Base-by-base conservation (phyloP, 1,140 invertebrate species). In the Saccostrea echinata region DNA sequence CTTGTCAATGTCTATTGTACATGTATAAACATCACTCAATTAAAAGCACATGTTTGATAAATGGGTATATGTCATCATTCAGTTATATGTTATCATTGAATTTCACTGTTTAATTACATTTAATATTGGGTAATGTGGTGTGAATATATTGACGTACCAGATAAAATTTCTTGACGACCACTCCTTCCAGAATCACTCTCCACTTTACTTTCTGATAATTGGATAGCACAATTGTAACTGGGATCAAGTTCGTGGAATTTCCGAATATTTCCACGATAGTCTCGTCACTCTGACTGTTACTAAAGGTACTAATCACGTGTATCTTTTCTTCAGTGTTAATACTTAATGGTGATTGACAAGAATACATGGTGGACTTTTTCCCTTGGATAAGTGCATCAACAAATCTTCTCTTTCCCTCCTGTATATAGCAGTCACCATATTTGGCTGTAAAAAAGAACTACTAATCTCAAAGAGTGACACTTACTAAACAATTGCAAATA, bases 381-480 rank as follows among this genome's bases (percentile, higher is more conserved):
- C 68, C 68, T 33, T 33, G 4, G 68, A 16, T 76, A 13, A 30
- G 27, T 3, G 30, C 68, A 11, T 33, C 68, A 13, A 30, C 68
- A 33, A 33, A 33, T 16, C 68, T 76, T 1, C 27, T 27, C 12
- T 76, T 76, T 30, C 27, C 27, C 27, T 76, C 27, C 27, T 76
- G 27, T 30, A 76, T 76, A 13, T 76, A 76, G 68, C 68, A 76
- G 68, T 76, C 68, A 30, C 68, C 68, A 30, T 76, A 30, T 27
- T 76, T 76, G 12, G 68, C 68, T 76, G 68, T 76, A 30, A 76
- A 76, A 30, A 2, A 61, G 21, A n/a, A 61, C 21, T 18, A 9
- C 43, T 6, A 43, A 43, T 21, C 18, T 21, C n/a, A n/a, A 61
- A 21, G 18, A 3, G 18, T 61, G 18, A 61, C 55, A n/a, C 18